These are phyloP conservation scores for Botia almorhae DNA, from an alignment of 2,797 vertebrate species.

Conservation along the genomic window DNA sequence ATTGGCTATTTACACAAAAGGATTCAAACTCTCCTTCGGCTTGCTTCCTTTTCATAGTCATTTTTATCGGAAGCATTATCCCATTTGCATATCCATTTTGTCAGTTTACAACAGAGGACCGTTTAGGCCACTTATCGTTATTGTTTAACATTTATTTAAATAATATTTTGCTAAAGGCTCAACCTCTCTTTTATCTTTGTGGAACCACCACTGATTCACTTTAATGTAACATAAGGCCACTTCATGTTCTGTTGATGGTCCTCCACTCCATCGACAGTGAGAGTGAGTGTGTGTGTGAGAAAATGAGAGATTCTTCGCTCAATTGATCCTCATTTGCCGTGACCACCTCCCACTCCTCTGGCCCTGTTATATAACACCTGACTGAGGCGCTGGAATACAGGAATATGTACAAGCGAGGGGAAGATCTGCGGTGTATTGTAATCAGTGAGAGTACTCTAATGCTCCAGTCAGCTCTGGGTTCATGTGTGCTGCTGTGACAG, in stretches of 20 bases:
- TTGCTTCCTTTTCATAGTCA: too few relatives aligned
- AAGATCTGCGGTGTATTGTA: background rate
- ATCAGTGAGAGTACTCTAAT: constrained; percentile 16
- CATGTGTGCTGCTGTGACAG: constrained; percentile 29
- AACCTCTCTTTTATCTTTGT: background rate
- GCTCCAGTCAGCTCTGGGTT: background rate
- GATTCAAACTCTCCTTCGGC: too few relatives aligned
- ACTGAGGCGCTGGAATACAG: background rate
- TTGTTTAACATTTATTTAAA: background rate
- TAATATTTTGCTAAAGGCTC: too few relatives aligned
- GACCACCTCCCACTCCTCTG: constrained; percentile 32
- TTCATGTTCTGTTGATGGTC: constrained; percentile 4
- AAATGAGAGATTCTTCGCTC: constrained; percentile 8
- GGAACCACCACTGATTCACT: background rate
- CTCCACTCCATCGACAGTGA: background rate
- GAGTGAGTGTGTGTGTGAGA: constrained; percentile 2
- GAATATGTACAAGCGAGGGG: background rate
- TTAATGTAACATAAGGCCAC: background rate
- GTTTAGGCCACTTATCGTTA: background rate
- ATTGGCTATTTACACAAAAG: constrained; percentile 14
- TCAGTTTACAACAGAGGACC: background rate
- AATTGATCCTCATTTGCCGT: background rate
- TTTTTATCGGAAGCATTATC: too few relatives aligned
- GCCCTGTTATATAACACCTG: constrained; percentile 17
- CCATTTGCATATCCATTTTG: background rate